phyloP scores from a whole-genome alignment of 2,797 vertebrate species.

The Nyctalus aviator region DNA sequence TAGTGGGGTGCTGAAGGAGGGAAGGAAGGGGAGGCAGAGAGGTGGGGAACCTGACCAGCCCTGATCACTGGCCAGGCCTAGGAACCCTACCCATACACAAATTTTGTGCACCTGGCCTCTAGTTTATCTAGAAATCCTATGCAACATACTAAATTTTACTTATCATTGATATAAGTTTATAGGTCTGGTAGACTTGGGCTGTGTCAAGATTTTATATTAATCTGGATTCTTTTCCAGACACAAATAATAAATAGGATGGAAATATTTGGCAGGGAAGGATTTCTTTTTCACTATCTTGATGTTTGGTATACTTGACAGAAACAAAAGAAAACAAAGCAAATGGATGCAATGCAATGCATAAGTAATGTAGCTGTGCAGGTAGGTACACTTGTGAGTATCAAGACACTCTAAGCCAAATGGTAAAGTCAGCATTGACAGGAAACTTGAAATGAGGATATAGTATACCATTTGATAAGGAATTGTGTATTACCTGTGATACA shows the following conservation, averaged over 20 bases:
- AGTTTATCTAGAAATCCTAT: not conserved
- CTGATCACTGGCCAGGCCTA: no score
- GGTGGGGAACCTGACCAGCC: no score
- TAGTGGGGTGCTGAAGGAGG: no score
- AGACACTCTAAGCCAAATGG: not conserved
- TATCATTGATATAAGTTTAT: constrained; percentile 9
- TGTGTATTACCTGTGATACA: not conserved
- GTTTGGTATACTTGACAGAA: not conserved
- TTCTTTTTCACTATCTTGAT: not conserved
- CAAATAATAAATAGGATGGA: not conserved
- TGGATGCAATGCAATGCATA: not conserved
- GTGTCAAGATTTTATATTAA: not conserved
- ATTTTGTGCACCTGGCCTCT: no score
- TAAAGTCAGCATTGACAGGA: not conserved
- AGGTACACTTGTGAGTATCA: not conserved
- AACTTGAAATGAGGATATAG: not conserved
- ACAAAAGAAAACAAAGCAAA: not conserved
- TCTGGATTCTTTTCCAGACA: not conserved
- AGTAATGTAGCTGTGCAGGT: not conserved
- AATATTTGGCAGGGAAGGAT: not conserved
- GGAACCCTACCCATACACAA: no score
- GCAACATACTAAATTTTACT: not conserved
- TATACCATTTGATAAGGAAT: not conserved
- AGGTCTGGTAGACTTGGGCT: not conserved
- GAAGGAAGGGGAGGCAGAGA: no score